Base-by-base conservation (phyloP, 2,113 vertebrate species). In the Benitochromis conjunctus region DNA sequence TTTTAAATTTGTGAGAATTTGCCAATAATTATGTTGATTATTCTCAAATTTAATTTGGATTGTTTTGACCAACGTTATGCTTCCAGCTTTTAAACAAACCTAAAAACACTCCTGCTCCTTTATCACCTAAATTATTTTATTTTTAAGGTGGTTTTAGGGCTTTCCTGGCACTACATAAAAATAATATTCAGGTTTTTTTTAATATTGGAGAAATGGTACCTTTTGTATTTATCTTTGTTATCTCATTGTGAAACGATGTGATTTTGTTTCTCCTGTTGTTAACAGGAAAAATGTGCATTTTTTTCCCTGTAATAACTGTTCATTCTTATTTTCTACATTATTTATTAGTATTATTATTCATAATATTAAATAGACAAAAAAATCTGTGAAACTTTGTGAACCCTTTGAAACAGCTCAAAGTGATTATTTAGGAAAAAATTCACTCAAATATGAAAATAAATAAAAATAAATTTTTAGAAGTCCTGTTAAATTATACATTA, bases 261-360 rank as follows among this genome's bases (percentile, higher is more conserved):
- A 9, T 36, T 29, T 29, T 29, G 26, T 29, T 0, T 58, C 13
- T 58, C 29, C 29, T 31, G 29, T 31, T 31, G 4, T 31, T 31
- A 31, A 31, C 29, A 4, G 29, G 29, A 31, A 4, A 31, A 31
- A 31, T 4, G 4, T 16, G 13, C 24, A 58, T 57, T 16, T 29
- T 36, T 1, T 1, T 0, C 4, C 21, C 7, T 3, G 0, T 58
- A 58, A 31, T 31, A 16, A 31, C 7, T 9, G 4, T 58, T 58
- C 29, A 31, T 18, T 14, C 2, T 58, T 16, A 29, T 19, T 19
- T 57, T 31, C 18, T 16, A 5, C 14, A 31, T 18, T 10, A 31
- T 60, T 58, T 58, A 9, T 58, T 60, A 31, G 3, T 31, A 31
- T 31, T 34, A 60, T 34, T 1, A 18, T 58, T 29, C 16, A 57